Conservation (phyloP, 1,140 invertebrate genomes). For the Panagrolaimus sp. region DNA sequence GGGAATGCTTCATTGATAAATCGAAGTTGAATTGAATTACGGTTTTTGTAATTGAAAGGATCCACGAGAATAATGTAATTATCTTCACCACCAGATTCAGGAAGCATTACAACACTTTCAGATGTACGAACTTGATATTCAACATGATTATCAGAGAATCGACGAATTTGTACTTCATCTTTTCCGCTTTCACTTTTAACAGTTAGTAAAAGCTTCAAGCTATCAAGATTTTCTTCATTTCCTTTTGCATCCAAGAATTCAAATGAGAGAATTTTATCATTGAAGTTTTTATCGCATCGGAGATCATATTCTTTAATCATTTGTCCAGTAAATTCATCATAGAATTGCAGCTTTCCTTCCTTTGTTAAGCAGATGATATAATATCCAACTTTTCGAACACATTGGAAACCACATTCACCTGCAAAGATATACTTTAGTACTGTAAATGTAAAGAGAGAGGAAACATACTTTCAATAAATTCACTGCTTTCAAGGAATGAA, state of each 20-base stretch:
- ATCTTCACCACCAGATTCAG: background rate
- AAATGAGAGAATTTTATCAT: background rate
- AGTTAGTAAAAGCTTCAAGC: no score
- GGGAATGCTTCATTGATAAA: conserved; percentile 1
- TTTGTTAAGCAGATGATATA: background rate
- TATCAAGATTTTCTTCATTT: no score
- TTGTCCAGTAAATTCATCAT: background rate
- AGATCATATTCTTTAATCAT: background rate
- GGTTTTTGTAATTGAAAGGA: background rate
- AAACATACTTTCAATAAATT: no score
- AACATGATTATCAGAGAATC: background rate
- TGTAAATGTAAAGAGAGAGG: no score
- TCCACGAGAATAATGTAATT: background rate
- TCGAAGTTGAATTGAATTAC: background rate
- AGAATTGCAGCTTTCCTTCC: background rate
- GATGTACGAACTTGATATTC: background rate
- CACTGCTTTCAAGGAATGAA: no score
- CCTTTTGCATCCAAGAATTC: background rate
- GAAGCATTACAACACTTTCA: background rate
- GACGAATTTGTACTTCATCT: background rate
- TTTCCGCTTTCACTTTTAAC: background rate
- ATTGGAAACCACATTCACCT: background rate
- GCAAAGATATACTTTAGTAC: background rate
- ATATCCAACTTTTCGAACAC: background rate
- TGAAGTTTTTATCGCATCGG: conserved; percentile 1